Conservation (phyloP, 2,113 vertebrate genomes). For the Passer montanus region DNA sequence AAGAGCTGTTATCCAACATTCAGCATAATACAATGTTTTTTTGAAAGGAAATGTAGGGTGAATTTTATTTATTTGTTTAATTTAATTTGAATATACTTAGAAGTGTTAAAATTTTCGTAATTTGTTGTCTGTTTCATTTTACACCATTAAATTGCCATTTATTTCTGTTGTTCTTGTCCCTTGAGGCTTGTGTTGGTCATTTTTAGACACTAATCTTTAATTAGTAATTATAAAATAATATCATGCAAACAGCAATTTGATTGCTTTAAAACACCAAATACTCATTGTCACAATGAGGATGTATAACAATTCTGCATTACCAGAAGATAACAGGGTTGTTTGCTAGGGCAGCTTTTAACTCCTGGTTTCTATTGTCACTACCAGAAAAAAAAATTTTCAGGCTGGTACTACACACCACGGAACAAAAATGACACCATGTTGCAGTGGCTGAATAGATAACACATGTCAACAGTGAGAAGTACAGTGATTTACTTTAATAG, state of each 20-base stretch:
- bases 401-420: neutral
- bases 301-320: neutral
- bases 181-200: neutral
- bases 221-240: neutral
- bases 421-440: slow-evolving; percentile 4
- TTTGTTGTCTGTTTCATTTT: neutral
- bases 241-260: neutral
- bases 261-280: neutral
- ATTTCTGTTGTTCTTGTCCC: neutral
- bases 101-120: neutral
- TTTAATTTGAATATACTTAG: neutral
- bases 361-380: neutral
- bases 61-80: neutral
- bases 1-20: neutral
- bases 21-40: neutral
- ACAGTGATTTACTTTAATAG: slow-evolving; percentile 38
- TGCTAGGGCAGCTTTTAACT: neutral
- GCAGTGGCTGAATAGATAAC: slow-evolving; percentile 49
- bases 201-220: slow-evolving; percentile 5
- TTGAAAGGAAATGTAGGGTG: neutral
- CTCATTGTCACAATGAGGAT: neutral
- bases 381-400: neutral
- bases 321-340: neutral
- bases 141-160: neutral
- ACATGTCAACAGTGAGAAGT: neutral